A percentile compares a stretch with the other conserved stretches of the same genome.
Evolutionary conservation across 2,797 vertebrate species (phyloP).

Genomic region (Myripristis murdjan): DNA sequence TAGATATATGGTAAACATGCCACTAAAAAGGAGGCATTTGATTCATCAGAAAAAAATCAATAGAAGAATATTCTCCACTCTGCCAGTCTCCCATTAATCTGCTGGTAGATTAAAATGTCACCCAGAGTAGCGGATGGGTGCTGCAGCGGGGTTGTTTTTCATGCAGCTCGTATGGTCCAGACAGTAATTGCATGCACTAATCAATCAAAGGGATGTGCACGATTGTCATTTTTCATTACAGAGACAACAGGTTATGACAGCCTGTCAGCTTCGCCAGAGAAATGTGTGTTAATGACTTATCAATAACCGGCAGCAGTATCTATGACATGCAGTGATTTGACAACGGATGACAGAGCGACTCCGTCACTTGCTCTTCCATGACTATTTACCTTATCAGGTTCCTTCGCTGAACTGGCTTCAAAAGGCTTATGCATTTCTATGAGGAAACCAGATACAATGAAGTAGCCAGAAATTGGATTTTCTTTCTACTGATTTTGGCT

Average conservation of each 20-base stretch:
- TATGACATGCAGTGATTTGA: conserved; percentile 17
- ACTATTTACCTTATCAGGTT: conserved; percentile 24
- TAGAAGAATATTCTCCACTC: conserved; percentile 77
- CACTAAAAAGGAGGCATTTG: conserved; percentile 75
- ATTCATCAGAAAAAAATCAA: conserved; percentile 81
- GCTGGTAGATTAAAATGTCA: conserved; percentile 83
- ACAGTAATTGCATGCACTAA: conserved; percentile 80
- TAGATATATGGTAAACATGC: conserved; percentile 69
- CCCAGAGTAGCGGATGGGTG: conserved; percentile 40
- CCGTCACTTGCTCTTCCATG: background rate
- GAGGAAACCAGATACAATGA: background rate
- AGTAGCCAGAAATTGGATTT: conserved; percentile 5
- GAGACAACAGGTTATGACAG: conserved; percentile 79
- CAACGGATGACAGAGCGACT: conserved; percentile 6
- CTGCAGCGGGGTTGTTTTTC: conserved; percentile 70
- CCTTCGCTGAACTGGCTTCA: conserved; percentile 10
- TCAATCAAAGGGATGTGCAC: conserved; percentile 78
- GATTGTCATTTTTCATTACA: conserved; percentile 79
- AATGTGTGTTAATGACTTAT: conserved; percentile 78
- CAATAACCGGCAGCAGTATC: conserved; percentile 60
- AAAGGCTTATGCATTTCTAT: background rate
- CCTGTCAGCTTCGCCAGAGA: conserved; percentile 65
- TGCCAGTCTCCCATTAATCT: conserved; percentile 79
- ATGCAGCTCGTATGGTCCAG: conserved; percentile 56
- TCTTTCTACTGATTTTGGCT: conserved; percentile 9